A percentile compares a stretch with the other conserved stretches of the same genome.
phyloP scores from a whole-genome alignment of 2,888 invertebrate species.

The Drosophila conformis region DNA sequence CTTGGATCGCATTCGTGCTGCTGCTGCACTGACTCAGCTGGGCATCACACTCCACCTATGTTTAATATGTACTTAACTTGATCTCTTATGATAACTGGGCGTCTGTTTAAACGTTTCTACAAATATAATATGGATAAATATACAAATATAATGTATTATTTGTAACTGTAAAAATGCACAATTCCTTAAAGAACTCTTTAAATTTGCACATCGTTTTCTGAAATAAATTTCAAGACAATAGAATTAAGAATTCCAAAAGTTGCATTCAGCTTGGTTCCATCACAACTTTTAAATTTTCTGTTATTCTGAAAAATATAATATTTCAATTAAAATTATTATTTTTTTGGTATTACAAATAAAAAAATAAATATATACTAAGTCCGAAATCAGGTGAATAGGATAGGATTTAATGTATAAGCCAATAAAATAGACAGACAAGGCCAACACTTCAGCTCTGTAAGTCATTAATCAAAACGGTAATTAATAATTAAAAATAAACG shows the following conservation, averaged over 20 bases:
- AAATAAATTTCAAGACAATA: neutral
- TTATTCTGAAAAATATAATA: neutral
- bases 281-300: fast-evolving
- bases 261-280: neutral
- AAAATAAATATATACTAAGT: neutral
- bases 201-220: too few relatives aligned
- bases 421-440: conserved; percentile 17
- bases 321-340: neutral
- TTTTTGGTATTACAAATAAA: neutral
- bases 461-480: conserved; percentile 33
- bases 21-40: conserved; percentile 14
- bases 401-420: neutral
- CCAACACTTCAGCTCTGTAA: neutral
- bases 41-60: neutral
- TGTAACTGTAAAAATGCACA: too few relatives aligned
- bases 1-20: conserved; percentile 25
- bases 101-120: neutral
- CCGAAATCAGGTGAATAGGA: conserved; percentile 26
- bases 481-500: conserved; percentile 7
- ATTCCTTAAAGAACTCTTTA: too few relatives aligned
- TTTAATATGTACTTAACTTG: neutral
- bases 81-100: neutral
- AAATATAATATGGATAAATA: neutral
- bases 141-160: neutral
- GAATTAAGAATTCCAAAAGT: neutral